Conservation (phyloP, 2,888 invertebrate genomes). For the Corbicula japonica region DNA sequence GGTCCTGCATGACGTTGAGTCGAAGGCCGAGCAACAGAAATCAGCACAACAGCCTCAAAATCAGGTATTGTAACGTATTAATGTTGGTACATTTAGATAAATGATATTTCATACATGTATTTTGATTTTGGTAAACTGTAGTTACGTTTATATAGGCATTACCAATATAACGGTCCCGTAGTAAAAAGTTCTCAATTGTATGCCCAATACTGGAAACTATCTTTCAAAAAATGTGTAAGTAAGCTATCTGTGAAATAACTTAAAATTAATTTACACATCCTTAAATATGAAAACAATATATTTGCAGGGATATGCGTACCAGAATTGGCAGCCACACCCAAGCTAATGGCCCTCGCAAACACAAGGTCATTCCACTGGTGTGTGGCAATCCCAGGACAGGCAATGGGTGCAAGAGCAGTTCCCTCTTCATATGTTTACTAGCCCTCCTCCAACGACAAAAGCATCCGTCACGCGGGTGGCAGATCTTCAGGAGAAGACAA, state of each 20-base stretch:
- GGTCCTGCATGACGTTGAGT: constrained; percentile 34
- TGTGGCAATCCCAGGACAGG: constrained; percentile 27
- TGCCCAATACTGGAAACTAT: constrained; percentile 15
- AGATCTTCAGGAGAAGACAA: constrained; percentile 15
- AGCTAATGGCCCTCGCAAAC: constrained; percentile 21
- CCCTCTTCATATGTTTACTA: constrained; percentile 26
- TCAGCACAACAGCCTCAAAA: constrained; percentile 23
- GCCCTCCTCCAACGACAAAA: constrained; percentile 24
- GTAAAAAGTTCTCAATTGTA: constrained; percentile 18
- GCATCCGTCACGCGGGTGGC: constrained; percentile 18
- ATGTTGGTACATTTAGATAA: constrained; percentile 15
- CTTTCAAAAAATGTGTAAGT: constrained; percentile 21
- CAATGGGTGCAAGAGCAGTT: constrained; percentile 23
- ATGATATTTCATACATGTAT: constrained; percentile 12
- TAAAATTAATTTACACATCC: constrained; percentile 20
- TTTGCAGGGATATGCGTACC: constrained; percentile 27
- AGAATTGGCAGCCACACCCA: constrained; percentile 22
- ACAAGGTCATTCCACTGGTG: constrained; percentile 27
- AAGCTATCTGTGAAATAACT: constrained; percentile 27
- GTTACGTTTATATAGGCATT: constrained; percentile 16
- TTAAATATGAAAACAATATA: constrained; percentile 24
- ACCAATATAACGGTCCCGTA: constrained; percentile 17
- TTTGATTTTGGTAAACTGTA: constrained; percentile 16
- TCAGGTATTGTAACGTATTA: constrained; percentile 17
- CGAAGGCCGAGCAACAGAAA: constrained; percentile 20